Percentiles rank a stretch among this genome's conserved stretches.
Conservation (phyloP, 2,888 invertebrate genomes). For the Nematopogon swammerdamellus region DNA sequence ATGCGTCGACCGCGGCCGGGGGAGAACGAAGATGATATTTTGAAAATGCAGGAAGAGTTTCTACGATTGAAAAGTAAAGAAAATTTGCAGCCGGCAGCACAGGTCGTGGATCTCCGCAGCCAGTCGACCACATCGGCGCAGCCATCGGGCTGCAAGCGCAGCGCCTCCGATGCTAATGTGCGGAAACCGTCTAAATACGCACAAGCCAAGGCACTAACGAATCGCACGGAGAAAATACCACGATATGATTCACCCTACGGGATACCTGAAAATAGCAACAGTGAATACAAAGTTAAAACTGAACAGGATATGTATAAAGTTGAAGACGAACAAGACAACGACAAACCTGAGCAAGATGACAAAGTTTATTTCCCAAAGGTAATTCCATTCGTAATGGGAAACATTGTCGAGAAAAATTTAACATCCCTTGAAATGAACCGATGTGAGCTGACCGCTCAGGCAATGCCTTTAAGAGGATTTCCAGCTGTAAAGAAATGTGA, state of each 20-base stretch:
- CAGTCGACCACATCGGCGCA: constrained; percentile 62
- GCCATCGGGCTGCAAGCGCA: constrained; percentile 22
- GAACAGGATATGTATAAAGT: constrained; percentile 32
- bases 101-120: constrained; percentile 51
- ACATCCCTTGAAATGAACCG: too few relatives aligned
- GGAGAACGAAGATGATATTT: constrained; percentile 71
- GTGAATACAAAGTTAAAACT: too few relatives aligned
- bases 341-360: constrained; percentile 26
- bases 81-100: constrained; percentile 60
- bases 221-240: constrained; percentile 36
- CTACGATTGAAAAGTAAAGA: too few relatives aligned
- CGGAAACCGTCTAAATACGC: constrained; percentile 44
- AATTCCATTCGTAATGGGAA: constrained; percentile 40
- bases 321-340: constrained; percentile 27
- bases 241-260: constrained; percentile 19
- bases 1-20: constrained; percentile 63
- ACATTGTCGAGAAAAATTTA: constrained; percentile 57
- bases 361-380: constrained; percentile 46
- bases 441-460: background rate
- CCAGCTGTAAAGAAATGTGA: constrained; percentile 44
- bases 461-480: constrained; percentile 43
- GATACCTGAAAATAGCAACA: too few relatives aligned
- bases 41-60: constrained; percentile 72
- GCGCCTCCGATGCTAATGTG: constrained; percentile 11
- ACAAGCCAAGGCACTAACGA: constrained; percentile 30